Base-by-base conservation (phyloP, 1,140 invertebrate species). In the Muscidifurax raptorellus region DNA sequence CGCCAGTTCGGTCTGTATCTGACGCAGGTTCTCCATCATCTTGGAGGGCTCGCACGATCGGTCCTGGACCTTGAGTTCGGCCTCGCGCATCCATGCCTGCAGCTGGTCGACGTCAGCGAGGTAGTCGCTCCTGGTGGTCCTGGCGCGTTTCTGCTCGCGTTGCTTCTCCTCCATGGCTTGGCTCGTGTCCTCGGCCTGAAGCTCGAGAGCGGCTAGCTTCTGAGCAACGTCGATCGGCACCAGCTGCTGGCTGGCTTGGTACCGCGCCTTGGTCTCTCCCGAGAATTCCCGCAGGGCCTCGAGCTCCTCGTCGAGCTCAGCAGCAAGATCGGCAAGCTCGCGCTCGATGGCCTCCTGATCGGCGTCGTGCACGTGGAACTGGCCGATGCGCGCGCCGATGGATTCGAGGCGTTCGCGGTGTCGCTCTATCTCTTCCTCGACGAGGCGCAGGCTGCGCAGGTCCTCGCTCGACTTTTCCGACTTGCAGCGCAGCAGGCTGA, bases 131-230 rank as follows among this genome's bases (percentile, higher is more conserved):
- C 97, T 94, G 77, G 96, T 94, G 25, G 97, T 97, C 87, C 95
- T 95, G 10, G 97, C 97, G 74, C 97, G 95, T 90, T 97, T 97
- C 90, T 96, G 96, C 91, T 98, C 97, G 88, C 96, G 95, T 86
- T 97, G 95, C 90, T 97, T 97, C 88, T 97, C 96, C 87, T 98
- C 97, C 96, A 98, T 97, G 12, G 94, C 95, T 85, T 95, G 95
- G 52, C 94, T 93, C 25, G 97, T 94, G 77, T 95, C 95, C 91
- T 98, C 97, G 36, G 96, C 94, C n/a, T 96, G 94, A 69, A 98
- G 92, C 92, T 97, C 97, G 85, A 97, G 93, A 80, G 95, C 94
- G 2, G 96, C 96, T 84, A 97, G 92, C 91, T 96, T 95, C 91
- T 97, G 96, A 85, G 94, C 94, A 76, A 97, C 93, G 93, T 97